Percentiles rank a stretch among this genome's conserved stretches.
Conservation (phyloP, 2,797 vertebrate species). For the Xiphorhynchus erythropygius region DNA sequence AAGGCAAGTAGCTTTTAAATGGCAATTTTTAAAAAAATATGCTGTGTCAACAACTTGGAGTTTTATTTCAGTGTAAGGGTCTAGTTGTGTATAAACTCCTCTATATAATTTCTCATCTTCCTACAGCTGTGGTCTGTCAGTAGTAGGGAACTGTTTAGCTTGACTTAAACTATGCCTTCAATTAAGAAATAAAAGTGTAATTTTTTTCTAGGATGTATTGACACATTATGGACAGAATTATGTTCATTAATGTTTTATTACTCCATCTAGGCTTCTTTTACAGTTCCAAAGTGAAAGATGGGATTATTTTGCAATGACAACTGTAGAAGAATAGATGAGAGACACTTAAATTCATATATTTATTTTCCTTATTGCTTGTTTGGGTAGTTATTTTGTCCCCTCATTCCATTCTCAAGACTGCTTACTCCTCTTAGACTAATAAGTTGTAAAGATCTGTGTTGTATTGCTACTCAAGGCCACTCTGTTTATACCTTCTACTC, state of each 20-base stretch:
- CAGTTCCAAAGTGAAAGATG: not conserved
- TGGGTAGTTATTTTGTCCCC: not conserved
- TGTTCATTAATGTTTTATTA: not conserved
- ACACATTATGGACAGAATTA: not conserved
- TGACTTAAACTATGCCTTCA: not conserved
- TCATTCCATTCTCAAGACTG: not conserved
- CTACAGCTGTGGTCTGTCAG: not conserved
- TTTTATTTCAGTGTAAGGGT: not conserved
- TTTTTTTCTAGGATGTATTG: not conserved
- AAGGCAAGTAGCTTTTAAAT: constrained; percentile 63
- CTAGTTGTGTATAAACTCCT: not conserved
- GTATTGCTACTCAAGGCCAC: not conserved
- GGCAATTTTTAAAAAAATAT: not conserved
- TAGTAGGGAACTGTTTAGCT: not conserved
- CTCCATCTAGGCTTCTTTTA: not conserved
- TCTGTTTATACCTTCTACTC: not conserved
- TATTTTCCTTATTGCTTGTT: not conserved
- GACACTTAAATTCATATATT: not conserved
- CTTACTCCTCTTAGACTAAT: not conserved
- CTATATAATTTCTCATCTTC: not conserved
- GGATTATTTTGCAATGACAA: not conserved
- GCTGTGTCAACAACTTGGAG: accelerated
- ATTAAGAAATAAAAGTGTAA: not conserved
- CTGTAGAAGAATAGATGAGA: not conserved
- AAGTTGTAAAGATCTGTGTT: not conserved